Evolutionary conservation across 2,888 invertebrate species (phyloP), one percentile per base, ranked within the genome.

Genomic region (Bugula neritina): DNA sequence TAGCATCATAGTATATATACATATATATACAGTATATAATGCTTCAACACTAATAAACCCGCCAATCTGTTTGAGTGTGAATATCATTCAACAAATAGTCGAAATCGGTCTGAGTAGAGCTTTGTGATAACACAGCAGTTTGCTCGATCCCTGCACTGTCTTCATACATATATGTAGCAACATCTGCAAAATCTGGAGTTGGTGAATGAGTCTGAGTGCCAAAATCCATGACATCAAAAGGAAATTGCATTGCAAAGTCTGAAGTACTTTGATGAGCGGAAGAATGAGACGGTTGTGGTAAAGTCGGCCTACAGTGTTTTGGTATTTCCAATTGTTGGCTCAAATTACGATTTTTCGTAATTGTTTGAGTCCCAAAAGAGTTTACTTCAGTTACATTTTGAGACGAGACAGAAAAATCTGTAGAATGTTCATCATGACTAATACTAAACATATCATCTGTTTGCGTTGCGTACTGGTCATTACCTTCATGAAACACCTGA

Each of bases 191-290:
- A 13, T 63, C 27, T 2, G 63, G 3, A 31, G 27, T 27, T 2
- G 27, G 34, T 34, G 31, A 27, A 13, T 27, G 2, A n/a, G 63
- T 63, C 31, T 63, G 63, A 3, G 63, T 63, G 13, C 63, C 63
- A 34, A 63, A 63, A 31, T 63, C 31, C 63, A 63, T 63, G 3
- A 63, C 31, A 5, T 63, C 29, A 31, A 31, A 63, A 29, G 63
- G 63, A n/a, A 63, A 63, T 31, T 63, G 63, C 63, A 63, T 63
- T 21, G 63, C 21, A 27, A 63, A 63, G 34, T 63, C 63, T 13
- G 63, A 63, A 13, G 29, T 63, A 27, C 63, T 63, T 21, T 63
- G 63, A 10, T 63, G 63, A 31, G 31, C 13, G 31, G 63, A 31
- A 10, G 43, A 43, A 10, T 5, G 5, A 43, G 43, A 43, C 17